A percentile compares a stretch with the other conserved stretches of the same genome.
phyloP scores from a whole-genome alignment of 1,140 invertebrate genomes.

The Eumaeus atala region DNA sequence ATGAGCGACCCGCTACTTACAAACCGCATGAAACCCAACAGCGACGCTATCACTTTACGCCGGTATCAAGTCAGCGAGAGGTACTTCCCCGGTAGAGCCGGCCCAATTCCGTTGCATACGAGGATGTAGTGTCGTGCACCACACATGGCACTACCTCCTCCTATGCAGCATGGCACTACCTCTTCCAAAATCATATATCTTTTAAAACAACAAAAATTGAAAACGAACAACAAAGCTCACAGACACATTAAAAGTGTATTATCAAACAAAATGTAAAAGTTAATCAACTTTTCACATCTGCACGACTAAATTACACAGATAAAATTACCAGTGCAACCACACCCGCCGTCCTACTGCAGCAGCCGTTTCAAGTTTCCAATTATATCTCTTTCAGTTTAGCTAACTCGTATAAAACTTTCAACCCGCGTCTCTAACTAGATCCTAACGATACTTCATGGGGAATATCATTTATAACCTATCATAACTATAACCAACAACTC shows the following conservation, averaged over 20 bases:
- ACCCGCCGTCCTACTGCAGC: slow-evolving; percentile 36
- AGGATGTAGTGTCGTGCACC: too few species aligned
- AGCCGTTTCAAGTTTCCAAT: slow-evolving; percentile 66
- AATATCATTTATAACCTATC: slow-evolving; percentile 43
- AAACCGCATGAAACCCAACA: too few species aligned
- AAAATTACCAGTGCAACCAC: slow-evolving; percentile 30
- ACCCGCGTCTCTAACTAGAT: slow-evolving; percentile 51
- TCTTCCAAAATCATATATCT: background rate
- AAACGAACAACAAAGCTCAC: background rate
- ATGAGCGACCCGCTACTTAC: too few species aligned
- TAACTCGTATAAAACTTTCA: slow-evolving; percentile 70
- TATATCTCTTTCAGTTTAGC: slow-evolving; percentile 65
- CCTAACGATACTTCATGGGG: slow-evolving; percentile 39
- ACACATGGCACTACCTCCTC: too few species aligned
- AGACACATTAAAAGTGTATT: background rate
- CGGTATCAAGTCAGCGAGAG: too few species aligned
- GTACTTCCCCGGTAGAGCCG: too few species aligned
- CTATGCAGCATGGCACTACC: too few species aligned
- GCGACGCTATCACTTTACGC: too few species aligned
- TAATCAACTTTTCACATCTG: slow-evolving; percentile 24
- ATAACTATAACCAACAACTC: slow-evolving; percentile 7
- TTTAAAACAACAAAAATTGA: background rate
- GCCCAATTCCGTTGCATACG: too few species aligned
- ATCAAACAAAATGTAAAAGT: slow-evolving; percentile 12
- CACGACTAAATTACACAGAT: slow-evolving; percentile 35